Evolutionary conservation across 1,140 invertebrate species (phyloP).

Genomic region (Drosophila navojoa): DNA sequence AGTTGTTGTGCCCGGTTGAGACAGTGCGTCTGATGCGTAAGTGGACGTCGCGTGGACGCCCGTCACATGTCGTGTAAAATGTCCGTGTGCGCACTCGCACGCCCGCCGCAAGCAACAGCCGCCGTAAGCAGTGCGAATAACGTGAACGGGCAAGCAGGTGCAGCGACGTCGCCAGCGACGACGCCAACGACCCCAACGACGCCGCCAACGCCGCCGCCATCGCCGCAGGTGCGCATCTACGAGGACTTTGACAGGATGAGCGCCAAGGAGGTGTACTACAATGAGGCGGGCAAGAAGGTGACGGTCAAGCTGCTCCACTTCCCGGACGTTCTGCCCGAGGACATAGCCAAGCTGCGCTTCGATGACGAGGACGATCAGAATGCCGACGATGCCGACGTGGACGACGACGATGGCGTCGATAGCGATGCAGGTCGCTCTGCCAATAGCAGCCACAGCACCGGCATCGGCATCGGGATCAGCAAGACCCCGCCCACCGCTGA

Average conservation of each 20-base stretch:
- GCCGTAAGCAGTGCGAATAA: conserved; percentile 17
- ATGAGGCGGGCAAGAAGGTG: conserved; percentile 81
- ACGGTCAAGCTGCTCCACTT: conserved; percentile 81
- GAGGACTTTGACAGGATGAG: conserved; percentile 84
- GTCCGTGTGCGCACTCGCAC: conserved; percentile 69
- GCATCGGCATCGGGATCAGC: no score
- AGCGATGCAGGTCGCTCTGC: conserved; percentile 14
- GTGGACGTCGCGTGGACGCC: conserved; percentile 25
- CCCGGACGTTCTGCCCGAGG: conserved; percentile 78
- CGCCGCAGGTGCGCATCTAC: conserved; percentile 81
- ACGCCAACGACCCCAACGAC: conserved; percentile 2
- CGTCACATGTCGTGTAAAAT: conserved; percentile 70
- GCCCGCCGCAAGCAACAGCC: conserved; percentile 34
- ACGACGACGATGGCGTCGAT: conserved; percentile 30
- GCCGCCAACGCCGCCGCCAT: conserved; percentile 63
- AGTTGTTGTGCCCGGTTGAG: background rate
- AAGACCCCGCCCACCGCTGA: conserved; percentile 36
- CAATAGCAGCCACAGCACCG: background rate
- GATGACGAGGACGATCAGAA: conserved; percentile 64
- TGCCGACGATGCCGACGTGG: conserved; percentile 28
- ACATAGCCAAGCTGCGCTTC: conserved; percentile 74
- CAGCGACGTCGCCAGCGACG: conserved; percentile 1
- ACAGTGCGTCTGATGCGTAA: conserved; percentile 37
- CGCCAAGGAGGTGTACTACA: conserved; percentile 83
- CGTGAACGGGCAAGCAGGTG: conserved; percentile 19